phyloP scores from a whole-genome alignment of 1,140 invertebrate species.

The Planococcus citri region DNA sequence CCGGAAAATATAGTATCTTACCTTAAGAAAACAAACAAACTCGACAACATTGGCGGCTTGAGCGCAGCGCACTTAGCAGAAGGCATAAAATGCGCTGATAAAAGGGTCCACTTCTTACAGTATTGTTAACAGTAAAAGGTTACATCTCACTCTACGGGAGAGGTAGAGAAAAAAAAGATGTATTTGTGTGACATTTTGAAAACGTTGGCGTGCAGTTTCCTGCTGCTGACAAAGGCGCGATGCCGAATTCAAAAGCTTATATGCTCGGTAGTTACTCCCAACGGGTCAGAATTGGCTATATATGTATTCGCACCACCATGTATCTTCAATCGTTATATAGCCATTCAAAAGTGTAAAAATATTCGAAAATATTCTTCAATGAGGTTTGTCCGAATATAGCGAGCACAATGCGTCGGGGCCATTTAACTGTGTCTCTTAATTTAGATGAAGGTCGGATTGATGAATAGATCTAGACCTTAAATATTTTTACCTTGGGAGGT shows the following conservation, averaged over 20 bases:
- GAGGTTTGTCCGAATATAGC: neutral
- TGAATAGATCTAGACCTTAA: neutral
- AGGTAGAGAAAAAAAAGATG: neutral
- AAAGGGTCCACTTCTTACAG: neutral
- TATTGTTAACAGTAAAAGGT: neutral
- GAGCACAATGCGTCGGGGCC: neutral
- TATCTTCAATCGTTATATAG: neutral
- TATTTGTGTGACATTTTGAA: constrained; percentile 13
- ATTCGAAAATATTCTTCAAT: constrained; percentile 14
- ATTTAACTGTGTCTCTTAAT: neutral
- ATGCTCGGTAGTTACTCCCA: constrained; percentile 9
- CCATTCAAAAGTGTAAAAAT: constrained; percentile 4
- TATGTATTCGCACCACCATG: neutral
- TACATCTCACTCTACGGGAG: neutral
- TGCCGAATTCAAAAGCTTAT: constrained; percentile 8
- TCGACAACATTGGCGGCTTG: neutral
- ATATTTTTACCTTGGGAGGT: neutral
- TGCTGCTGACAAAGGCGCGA: constrained; percentile 8
- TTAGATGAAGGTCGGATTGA: neutral
- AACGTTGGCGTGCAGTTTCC: constrained; percentile 11
- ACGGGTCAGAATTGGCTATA: neutral
- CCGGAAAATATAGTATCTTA: constrained; percentile 2
- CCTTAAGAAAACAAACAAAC: constrained; percentile 1
- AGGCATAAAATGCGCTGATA: neutral
- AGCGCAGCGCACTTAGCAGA: neutral